Conservation (phyloP, 1,140 invertebrate species). For the Gryon sp. region DNA sequence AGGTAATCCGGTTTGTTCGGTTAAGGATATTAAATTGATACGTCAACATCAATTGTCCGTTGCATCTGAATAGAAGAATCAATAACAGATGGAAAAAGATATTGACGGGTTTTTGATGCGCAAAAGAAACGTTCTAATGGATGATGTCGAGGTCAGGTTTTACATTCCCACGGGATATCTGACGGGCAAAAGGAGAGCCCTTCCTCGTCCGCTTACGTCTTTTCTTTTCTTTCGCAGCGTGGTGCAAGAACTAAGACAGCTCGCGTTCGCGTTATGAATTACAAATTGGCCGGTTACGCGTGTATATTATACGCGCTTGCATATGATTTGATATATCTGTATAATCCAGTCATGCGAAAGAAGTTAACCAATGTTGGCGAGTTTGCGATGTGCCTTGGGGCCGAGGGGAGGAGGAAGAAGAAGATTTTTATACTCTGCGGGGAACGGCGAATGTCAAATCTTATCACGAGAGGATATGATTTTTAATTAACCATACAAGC, state of each 20-base stretch:
- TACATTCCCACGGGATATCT: conserved; percentile 69
- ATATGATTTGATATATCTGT: conserved; percentile 64
- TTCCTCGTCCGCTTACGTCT: conserved; percentile 40
- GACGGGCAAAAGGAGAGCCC: conserved; percentile 39
- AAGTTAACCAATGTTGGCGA: conserved; percentile 52
- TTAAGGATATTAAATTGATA: conserved; percentile 14
- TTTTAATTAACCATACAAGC: conserved; percentile 53
- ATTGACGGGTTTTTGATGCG: conserved; percentile 32
- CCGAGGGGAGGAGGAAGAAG: too few species aligned
- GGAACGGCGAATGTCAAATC: conserved; percentile 58
- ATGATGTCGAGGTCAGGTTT: conserved; percentile 72
- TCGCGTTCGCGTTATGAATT: conserved; percentile 74
- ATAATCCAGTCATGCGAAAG: conserved; percentile 61
- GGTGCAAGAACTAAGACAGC: conserved; percentile 67
- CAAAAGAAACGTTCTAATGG: conserved; percentile 46
- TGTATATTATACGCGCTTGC: conserved; percentile 61
- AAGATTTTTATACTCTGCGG: conserved; percentile 60
- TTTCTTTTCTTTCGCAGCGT: conserved; percentile 59
- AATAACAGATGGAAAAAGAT: conserved; percentile 11
- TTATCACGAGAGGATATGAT: conserved; percentile 50
- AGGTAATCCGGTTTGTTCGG: neutral
- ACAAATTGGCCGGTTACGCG: conserved; percentile 73
- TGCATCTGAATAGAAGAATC: conserved; percentile 9
- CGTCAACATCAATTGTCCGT: conserved; percentile 4
- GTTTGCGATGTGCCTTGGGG: conserved; percentile 56